Percentiles rank a stretch among this genome's conserved stretches.
These are phyloP conservation scores for Tetrapedia diversipes DNA, from an alignment of 2,888 invertebrate species.

Conservation along the genomic window DNA sequence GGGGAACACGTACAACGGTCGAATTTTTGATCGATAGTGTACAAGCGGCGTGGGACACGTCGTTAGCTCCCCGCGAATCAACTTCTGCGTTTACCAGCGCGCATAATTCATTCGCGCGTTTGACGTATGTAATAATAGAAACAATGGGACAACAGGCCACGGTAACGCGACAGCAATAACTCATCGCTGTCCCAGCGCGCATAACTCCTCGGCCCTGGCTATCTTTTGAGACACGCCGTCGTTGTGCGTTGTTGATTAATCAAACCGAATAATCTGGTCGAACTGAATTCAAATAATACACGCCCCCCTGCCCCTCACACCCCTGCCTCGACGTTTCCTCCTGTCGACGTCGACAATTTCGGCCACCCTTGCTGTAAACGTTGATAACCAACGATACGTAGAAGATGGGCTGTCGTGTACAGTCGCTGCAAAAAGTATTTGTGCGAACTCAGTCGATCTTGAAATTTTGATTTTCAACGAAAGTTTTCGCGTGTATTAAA, in stretches of 20 bases:
- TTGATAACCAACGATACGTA: slow-evolving; percentile 14
- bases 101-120: slow-evolving; percentile 53
- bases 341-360: slow-evolving; percentile 15
- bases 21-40: slow-evolving; percentile 29
- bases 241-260: slow-evolving; percentile 55
- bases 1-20: neutral
- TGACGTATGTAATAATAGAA: slow-evolving; percentile 63
- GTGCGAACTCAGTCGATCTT: no score
- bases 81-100: slow-evolving; percentile 52
- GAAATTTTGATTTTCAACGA: no score
- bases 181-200: slow-evolving; percentile 39
- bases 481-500: no score
- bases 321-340: no score
- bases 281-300: slow-evolving; percentile 53
- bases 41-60: neutral
- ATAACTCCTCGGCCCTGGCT: slow-evolving; percentile 50
- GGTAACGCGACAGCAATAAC: slow-evolving; percentile 63
- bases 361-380: slow-evolving; percentile 5
- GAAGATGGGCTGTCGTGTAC: neutral
- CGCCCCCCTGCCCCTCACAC: neutral
- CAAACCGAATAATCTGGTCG: slow-evolving; percentile 53
- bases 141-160: slow-evolving; percentile 58
- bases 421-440: no score
- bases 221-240: slow-evolving; percentile 53
- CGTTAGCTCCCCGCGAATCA: slow-evolving; percentile 43